Percentiles rank a stretch among this genome's conserved stretches.
Evolutionary conservation across 2,888 invertebrate species (phyloP).

Genomic region (Eumerus sabulonum): DNA sequence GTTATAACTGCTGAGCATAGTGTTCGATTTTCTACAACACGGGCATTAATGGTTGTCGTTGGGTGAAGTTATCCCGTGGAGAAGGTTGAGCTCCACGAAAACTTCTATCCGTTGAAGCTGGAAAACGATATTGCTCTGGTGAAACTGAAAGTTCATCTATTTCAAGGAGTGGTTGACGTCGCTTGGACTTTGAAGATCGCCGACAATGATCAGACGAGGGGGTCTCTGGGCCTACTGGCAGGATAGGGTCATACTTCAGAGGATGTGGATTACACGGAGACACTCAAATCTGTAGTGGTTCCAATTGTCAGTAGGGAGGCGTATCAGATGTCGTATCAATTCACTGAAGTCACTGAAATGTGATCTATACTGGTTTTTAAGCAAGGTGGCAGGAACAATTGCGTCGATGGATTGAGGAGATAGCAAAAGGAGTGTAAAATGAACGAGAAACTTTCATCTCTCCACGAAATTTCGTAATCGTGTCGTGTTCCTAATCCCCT

Average conservation of each 20-base stretch:
- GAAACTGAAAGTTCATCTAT: conserved; percentile 79
- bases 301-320: conserved; percentile 24
- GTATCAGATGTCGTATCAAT: conserved; percentile 11
- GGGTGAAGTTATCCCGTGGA: conserved; percentile 72
- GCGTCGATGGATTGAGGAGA: conserved; percentile 31
- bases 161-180: conserved; percentile 73
- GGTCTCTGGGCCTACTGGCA: conserved; percentile 70
- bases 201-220: conserved; percentile 70
- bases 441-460: too few species aligned
- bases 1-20: conserved; percentile 79
- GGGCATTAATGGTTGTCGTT: conserved; percentile 69
- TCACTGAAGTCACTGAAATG: conserved; percentile 20
- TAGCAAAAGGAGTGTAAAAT: not conserved
- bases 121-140: conserved; percentile 77
- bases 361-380: not conserved
- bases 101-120: conserved; percentile 70
- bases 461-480: too few species aligned
- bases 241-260: conserved; percentile 74
- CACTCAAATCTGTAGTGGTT: not conserved
- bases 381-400: conserved; percentile 44
- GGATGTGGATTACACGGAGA: conserved; percentile 27
- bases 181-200: conserved; percentile 76
- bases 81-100: conserved; percentile 72
- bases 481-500: too few species aligned
- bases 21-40: conserved; percentile 72